Evolutionary conservation across 2,888 invertebrate genomes (phyloP), one percentile per base, ranked within the genome.

Genomic region (Scelioninae gen. 2): DNA sequence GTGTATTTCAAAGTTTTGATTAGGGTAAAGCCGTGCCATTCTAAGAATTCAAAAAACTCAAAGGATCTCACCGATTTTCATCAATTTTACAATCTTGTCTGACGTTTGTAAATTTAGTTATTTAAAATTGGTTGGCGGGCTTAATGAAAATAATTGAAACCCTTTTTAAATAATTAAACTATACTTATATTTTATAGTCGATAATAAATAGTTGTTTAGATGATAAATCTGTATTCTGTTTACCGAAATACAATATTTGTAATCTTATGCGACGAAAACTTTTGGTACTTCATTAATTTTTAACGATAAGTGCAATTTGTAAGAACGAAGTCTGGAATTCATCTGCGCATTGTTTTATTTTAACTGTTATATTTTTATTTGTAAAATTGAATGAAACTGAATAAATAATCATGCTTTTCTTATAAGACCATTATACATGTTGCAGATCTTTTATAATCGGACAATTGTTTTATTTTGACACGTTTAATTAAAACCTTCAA

Each of bases 281-380:
- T 65, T 65, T 46, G 55, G 46, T 65, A 55, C 9, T 65, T 46
- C 39, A 65, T 33, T 46, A 35, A 13, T n/a, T 1, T 15, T 0
- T 46, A 35, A 19, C 13, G 33, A 35, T 65, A 58, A 68, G 67
- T 67, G 67, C 67, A 67, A 67, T 68, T 52, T 68, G 57, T 67
- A 33, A 43, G 25, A 31, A 48, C 35, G 35, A 33, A 22, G 45
- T 52, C 25, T 39, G 31, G 6, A 53, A 25, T 18, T 16, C 52
- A 52, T 15, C 7, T 50, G 61, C 33, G 52, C 28, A 43, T 63
- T 52, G 52, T 43, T 52, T 63, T 52, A 31, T 31, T 41, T 52
- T 41, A 50, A 25, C 22, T 31, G 50, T 61, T 61, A 61, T 28
- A 22, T 41, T 61, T 61, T 48, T 50, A 61, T 50, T 50, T 50